Evolutionary conservation across 2,888 invertebrate species (phyloP), one percentile per base, ranked within the genome.

Genomic region (Metellina segmentata): DNA sequence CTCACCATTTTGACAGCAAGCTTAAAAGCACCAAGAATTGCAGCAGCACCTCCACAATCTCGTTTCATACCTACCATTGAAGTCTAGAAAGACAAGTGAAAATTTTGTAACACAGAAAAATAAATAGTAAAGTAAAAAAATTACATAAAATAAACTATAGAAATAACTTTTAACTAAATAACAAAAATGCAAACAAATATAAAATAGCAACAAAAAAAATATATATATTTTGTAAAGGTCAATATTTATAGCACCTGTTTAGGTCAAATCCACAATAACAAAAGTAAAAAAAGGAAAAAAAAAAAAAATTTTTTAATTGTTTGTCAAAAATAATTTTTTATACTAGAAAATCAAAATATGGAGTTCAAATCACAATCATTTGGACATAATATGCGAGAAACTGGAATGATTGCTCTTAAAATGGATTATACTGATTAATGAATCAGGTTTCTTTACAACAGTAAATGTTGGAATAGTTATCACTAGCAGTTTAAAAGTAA

Each of bases 21-120:
- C 93, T 96, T 96, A 95, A 98, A 98, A 0, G 98, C 98, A 19
- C 97, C 97, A 78, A 98, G 95, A 94, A 98, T 96, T 0, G 96
- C 98, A 49, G 98, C 98, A 0, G 98, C 98, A n/a, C 98, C 98
- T 6, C 98, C 98, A 95, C 98, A 98, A 95, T 98, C 98, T 9
- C 97, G 96, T 94, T 98, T 98, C 98, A 98, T 98, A 52, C 98
- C 98, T 91, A 97, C 97, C 98, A 98, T 98, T 0, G 97, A 96
- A 2, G 97, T 96, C 97, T 97, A 95, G 0, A 86, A 90, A 51
- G 34, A 88, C 9, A 78, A n/a, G n/a, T 51, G 11, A 0, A 81
- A 19, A n/a, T n/a, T 49, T 11, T 48, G 5, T 77, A 51, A 9
- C 49, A 49, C 13, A 77, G 49, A 34, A 77, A n/a, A 16, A 72